Conservation (phyloP, 2,888 invertebrate species). For the Cephus sareptanus region DNA sequence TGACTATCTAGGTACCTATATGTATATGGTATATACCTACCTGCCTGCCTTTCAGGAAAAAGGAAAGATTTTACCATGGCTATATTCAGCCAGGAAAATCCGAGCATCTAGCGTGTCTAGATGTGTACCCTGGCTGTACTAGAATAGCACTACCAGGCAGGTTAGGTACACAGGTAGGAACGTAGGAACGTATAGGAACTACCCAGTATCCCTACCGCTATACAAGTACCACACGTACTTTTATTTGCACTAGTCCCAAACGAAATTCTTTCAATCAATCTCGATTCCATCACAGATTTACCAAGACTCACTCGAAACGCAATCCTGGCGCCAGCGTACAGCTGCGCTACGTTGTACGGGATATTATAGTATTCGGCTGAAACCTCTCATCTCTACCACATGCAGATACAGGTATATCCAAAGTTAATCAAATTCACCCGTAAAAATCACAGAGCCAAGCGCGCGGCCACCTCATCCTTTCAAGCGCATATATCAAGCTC, state of each 20-base stretch:
- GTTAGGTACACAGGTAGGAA: neutral
- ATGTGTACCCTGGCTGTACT: neutral
- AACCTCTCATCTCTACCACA: neutral
- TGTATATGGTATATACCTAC: neutral
- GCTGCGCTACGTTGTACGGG: neutral
- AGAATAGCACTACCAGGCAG: neutral
- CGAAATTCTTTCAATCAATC: neutral
- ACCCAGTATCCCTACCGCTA: neutral
- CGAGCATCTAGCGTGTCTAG: neutral
- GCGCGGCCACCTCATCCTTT: slow-evolving; percentile 10
- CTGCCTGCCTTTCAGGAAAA: neutral
- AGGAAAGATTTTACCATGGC: neutral
- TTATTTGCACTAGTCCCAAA: neutral
- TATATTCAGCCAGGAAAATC: neutral
- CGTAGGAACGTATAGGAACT: neutral
- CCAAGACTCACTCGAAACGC: neutral
- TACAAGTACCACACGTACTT: neutral
- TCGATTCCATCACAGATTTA: neutral
- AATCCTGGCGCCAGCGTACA: neutral
- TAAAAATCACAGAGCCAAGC: slow-evolving; percentile 14
- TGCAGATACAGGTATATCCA: neutral
- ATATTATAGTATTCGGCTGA: neutral
- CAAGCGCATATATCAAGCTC: slow-evolving; percentile 19
- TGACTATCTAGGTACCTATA: neutral
- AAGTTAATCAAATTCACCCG: slow-evolving; percentile 28